Evolutionary conservation across 2,797 vertebrate genomes (phyloP).

Genomic region (Pipistrellus nathusii): DNA sequence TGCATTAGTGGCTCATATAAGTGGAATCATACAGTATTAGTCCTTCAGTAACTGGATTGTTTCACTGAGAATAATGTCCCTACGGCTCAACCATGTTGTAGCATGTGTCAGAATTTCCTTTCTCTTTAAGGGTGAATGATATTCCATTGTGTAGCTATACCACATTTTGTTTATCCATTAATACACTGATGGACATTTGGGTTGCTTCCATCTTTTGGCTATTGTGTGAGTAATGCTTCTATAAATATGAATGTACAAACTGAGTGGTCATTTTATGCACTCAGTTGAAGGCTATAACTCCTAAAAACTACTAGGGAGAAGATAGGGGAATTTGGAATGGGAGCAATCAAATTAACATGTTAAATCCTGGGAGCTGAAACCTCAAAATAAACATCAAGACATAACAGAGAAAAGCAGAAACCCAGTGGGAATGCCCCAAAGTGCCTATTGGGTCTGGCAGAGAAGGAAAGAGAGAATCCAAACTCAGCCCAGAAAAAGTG

Average conservation of each 20-base stretch:
- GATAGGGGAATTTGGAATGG: not conserved
- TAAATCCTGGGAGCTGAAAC: not conserved
- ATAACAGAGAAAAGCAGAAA: not conserved
- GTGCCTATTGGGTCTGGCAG: not conserved
- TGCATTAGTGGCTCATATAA: not conserved
- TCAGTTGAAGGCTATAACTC: not conserved
- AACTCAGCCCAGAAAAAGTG: not conserved
- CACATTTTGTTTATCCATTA: not conserved
- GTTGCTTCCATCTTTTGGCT: not conserved
- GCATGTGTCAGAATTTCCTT: not conserved
- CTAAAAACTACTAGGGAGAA: not conserved
- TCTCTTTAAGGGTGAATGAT: not conserved
- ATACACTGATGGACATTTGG: not conserved
- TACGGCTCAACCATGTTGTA: not conserved
- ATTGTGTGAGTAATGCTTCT: constrained; percentile 17
- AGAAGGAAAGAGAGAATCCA: constrained; percentile 22
- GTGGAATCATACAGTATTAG: not conserved
- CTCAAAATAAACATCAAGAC: not conserved
- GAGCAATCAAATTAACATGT: not conserved
- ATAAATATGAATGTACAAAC: not conserved
- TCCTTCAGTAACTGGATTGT: not conserved
- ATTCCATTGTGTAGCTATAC: not conserved
- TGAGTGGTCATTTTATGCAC: not conserved
- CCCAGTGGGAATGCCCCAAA: not conserved
- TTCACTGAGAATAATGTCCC: not conserved